Percentiles rank a stretch among this genome's conserved stretches.
Conservation (phyloP, 53 echinoderm and acorn worm genomes). For the Mesocentrotus franciscanus region DNA sequence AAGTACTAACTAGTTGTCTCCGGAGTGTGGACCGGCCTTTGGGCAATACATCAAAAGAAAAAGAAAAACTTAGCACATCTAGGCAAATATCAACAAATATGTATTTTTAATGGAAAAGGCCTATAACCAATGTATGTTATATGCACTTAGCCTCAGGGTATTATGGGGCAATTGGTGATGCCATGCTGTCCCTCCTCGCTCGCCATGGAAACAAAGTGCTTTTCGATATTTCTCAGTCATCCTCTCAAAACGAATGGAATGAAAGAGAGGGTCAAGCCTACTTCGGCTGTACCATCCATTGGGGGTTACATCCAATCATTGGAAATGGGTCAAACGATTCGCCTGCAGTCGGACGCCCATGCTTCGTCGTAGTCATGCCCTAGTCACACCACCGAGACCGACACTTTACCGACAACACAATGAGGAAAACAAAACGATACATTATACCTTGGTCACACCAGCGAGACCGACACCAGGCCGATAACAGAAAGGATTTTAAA, state of each 20-base stretch:
- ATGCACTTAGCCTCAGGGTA: neutral
- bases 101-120: neutral
- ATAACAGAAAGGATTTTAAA: too few species aligned
- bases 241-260: neutral
- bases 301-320: neutral
- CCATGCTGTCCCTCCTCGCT: neutral
- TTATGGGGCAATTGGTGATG: neutral
- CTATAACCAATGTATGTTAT: neutral
- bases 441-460: too few species aligned
- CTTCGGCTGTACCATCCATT: neutral
- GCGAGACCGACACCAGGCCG: too few species aligned
- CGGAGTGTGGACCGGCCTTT: too few species aligned
- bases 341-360: neutral
- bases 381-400: neutral
- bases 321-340: constrained; percentile 13
- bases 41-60: too few species aligned
- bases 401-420: too few species aligned
- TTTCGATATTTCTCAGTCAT: neutral
- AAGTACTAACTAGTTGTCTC: too few species aligned
- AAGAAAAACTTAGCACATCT: too few species aligned
- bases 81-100: too few species aligned
- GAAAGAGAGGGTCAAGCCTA: constrained; percentile 26
- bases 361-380: neutral
- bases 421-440: too few species aligned
- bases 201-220: constrained; percentile 19